Conservation (phyloP, 2,797 vertebrate genomes). For the Naso thynnoides region DNA sequence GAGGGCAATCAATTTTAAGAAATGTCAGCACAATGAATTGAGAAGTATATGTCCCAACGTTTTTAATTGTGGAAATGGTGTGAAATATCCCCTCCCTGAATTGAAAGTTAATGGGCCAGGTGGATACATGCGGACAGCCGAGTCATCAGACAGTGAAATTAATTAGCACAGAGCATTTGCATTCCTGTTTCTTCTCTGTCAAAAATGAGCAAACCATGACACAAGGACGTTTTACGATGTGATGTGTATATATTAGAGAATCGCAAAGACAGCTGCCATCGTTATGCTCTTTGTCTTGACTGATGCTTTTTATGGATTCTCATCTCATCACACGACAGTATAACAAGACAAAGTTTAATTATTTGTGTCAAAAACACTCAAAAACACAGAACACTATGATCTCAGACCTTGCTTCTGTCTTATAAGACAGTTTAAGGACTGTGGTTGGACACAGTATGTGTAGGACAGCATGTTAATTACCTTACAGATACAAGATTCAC, state of each 20-base stretch:
- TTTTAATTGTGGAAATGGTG: conserved; percentile 59
- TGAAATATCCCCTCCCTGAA: conserved; percentile 55
- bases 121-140: conserved; percentile 58
- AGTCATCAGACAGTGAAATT: conserved; percentile 62
- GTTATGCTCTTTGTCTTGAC: conserved; percentile 36
- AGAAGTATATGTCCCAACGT: conserved; percentile 48
- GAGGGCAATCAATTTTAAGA: conserved; percentile 52
- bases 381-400: conserved; percentile 11
- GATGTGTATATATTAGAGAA: conserved; percentile 27
- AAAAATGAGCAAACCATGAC: conserved; percentile 31
- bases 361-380: conserved; percentile 18
- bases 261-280: conserved; percentile 17
- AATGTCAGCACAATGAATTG: conserved; percentile 57
- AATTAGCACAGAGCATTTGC: conserved; percentile 59
- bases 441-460: conserved; percentile 6
- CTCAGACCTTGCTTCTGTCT: neutral
- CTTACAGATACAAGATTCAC: neutral
- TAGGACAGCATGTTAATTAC: neutral
- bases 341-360: conserved; percentile 28
- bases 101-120: conserved; percentile 75
- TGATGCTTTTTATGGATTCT: conserved; percentile 47
- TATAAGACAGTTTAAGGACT: conserved; percentile 15
- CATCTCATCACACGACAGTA: conserved; percentile 15
- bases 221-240: conserved; percentile 29
- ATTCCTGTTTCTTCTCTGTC: conserved; percentile 44